phyloP scores from a whole-genome alignment of 2,113 vertebrate species.

The Pelecanoides urinatrix region DNA sequence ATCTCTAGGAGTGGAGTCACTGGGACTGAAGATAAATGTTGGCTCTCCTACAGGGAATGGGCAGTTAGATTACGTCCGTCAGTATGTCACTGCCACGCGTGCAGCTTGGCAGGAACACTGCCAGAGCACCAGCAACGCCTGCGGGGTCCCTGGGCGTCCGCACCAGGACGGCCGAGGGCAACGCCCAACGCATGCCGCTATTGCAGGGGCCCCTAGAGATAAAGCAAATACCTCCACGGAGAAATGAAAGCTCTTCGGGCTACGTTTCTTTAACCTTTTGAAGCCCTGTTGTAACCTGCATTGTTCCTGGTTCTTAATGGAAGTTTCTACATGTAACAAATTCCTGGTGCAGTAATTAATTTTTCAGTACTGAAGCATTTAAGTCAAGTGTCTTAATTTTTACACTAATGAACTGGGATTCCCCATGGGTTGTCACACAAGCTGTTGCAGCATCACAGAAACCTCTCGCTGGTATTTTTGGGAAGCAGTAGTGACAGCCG shows the following conservation, averaged over 20 bases:
- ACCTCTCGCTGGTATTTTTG: not conserved
- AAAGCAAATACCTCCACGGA: not conserved
- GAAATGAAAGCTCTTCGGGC: not conserved
- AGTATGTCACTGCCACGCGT: rapidly evolving
- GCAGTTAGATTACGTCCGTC: not conserved
- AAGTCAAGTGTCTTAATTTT: slow-evolving; percentile 4
- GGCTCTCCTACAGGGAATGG: not conserved
- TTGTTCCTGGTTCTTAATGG: not conserved
- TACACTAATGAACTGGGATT: not conserved
- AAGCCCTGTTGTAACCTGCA: not conserved
- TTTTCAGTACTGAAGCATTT: not conserved
- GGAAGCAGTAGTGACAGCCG: not conserved
- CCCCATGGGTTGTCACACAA: not conserved
- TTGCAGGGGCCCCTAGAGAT: not conserved
- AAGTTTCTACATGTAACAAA: not conserved
- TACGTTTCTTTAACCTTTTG: not conserved
- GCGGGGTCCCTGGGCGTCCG: not conserved
- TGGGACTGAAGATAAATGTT: not conserved
- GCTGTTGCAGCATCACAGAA: not conserved
- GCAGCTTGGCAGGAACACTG: not conserved
- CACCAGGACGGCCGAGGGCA: not conserved
- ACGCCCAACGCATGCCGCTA: rapidly evolving
- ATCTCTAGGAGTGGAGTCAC: not conserved
- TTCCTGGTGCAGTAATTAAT: not conserved
- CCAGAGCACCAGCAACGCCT: not conserved